Evolutionary conservation across 2,888 invertebrate genomes (phyloP), one percentile per base, ranked within the genome.

Genomic region (Hanleya hanleyi): DNA sequence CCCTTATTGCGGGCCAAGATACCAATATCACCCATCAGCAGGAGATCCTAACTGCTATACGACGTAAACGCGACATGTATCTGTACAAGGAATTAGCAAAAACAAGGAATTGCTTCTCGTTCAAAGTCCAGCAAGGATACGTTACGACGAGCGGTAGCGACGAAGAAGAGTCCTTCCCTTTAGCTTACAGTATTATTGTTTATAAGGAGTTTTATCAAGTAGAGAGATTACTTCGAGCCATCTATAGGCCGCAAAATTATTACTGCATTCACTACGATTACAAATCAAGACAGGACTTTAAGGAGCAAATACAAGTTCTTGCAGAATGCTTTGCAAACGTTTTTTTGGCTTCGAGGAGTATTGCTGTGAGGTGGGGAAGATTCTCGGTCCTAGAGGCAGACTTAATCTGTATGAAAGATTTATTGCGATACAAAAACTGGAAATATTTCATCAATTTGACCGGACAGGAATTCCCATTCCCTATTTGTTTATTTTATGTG

Each of bases 401-500:
- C 67, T 71, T 87, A 41, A 74, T 76, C 29, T 88, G 88, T 72
- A 78, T 87, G 77, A 38, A 75, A 15, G 84, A 84, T 38, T 71
- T 87, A 7, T 29, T 81, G 35, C 66, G 75, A 33, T 75, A 76
- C 68, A 77, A 70, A 36, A 76, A 68, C 35, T 89, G 89, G 89
- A 82, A 83, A 66, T 89, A 89, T 71, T 86, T 89, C 68, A 85
- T 89, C 35, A 89, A 89, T 69, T 75, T 89, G 38, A 87, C 87
- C 0, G 88, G 86, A 1, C 87, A 87, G 67, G 87, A 88, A 77
- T 86, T 87, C 72, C 89, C 90, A 0, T 71, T 88, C n/a, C n/a
- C n/a, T n/a, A n/a, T n/a, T n/a, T n/a, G n/a, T n/a, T n/a, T n/a
- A n/a, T n/a, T n/a, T n/a, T n/a, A n/a, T n/a, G n/a, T n/a, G n/a